A percentile compares a stretch with the other conserved stretches of the same genome.
These are phyloP conservation scores for Rhinopomastus cyanomelas DNA, from an alignment of 2,113 vertebrate species.

Conservation along the genomic window DNA sequence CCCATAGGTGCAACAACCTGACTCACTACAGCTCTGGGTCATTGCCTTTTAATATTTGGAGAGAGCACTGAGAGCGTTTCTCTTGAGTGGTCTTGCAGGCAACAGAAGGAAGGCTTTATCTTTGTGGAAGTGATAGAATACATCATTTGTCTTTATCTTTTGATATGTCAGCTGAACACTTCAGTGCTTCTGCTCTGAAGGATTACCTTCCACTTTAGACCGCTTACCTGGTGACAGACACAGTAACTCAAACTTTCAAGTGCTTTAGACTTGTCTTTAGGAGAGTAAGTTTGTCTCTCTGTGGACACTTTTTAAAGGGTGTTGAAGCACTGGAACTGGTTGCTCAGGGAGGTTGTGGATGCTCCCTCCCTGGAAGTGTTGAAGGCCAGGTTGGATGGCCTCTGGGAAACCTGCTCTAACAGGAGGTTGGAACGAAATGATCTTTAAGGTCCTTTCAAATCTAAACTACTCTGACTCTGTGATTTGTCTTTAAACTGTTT, in stretches of 20 bases:
- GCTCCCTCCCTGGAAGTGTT: too few species aligned
- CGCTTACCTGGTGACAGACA: not conserved
- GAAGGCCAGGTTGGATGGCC: too few species aligned
- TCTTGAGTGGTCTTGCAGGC: not conserved
- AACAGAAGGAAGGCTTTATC: not conserved
- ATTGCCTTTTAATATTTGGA: slow-evolving; percentile 12
- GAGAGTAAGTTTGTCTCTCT: not conserved
- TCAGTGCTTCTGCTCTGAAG: not conserved
- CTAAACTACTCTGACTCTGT: not conserved
- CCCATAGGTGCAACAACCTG: not conserved
- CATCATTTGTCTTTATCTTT: not conserved
- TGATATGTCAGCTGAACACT: not conserved
- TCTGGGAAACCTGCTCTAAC: too few species aligned
- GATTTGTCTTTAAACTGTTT: not conserved
- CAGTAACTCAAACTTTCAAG: not conserved
- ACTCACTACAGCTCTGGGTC: not conserved
- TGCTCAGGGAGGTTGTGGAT: too few species aligned
- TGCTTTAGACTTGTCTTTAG: not conserved
- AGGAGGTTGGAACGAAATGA: too few species aligned
- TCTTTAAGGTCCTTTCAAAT: too few species aligned
- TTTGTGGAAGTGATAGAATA: not conserved
- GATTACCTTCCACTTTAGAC: not conserved
- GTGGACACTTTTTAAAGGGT: too few species aligned
- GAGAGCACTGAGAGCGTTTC: not conserved
- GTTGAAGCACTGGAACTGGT: too few species aligned